phyloP scores from a whole-genome alignment of 1,140 invertebrate species.

The Drosophila kurseongensis region DNA sequence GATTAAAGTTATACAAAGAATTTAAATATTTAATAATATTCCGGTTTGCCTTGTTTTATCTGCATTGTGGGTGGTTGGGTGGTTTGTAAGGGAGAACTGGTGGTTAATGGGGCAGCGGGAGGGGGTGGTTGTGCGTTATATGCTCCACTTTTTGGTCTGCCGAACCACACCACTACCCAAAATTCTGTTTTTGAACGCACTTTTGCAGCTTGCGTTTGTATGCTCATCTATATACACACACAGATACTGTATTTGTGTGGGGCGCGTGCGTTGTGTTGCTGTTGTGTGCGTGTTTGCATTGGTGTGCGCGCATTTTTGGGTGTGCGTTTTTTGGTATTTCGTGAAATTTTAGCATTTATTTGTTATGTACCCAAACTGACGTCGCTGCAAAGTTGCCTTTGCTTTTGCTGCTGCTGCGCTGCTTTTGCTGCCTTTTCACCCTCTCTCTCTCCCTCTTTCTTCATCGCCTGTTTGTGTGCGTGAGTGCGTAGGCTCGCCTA shows the following conservation, averaged over 20 bases:
- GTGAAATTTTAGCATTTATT: conserved; percentile 83
- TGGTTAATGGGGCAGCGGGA: not conserved
- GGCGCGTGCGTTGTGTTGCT: conserved; percentile 43
- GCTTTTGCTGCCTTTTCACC: conserved; percentile 7
- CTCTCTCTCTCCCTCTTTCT: not conserved
- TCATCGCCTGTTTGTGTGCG: conserved; percentile 23
- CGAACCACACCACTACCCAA: conserved; percentile 48
- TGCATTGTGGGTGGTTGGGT: conserved; percentile 19
- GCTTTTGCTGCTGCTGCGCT: conserved; percentile 36
- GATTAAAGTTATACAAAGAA: not conserved
- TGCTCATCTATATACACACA: conserved; percentile 17
- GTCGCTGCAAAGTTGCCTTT: conserved; percentile 52
- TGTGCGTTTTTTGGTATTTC: conserved; percentile 73
- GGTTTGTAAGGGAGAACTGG: not conserved
- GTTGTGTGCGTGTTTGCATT: conserved; percentile 51
- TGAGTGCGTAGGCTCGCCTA: conserved; percentile 72
- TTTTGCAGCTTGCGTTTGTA: conserved; percentile 79
- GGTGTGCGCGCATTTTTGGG: conserved; percentile 62
- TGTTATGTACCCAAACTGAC: conserved; percentile 73
- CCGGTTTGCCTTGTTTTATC: not conserved
- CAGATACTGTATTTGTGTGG: conserved; percentile 26
- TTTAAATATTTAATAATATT: not conserved
- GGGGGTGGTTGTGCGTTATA: conserved; percentile 56
- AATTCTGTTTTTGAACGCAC: conserved; percentile 60
- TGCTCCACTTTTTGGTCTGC: conserved; percentile 76